Conservation (phyloP, 2,888 invertebrate species). For the Andricus quercusramuli region DNA sequence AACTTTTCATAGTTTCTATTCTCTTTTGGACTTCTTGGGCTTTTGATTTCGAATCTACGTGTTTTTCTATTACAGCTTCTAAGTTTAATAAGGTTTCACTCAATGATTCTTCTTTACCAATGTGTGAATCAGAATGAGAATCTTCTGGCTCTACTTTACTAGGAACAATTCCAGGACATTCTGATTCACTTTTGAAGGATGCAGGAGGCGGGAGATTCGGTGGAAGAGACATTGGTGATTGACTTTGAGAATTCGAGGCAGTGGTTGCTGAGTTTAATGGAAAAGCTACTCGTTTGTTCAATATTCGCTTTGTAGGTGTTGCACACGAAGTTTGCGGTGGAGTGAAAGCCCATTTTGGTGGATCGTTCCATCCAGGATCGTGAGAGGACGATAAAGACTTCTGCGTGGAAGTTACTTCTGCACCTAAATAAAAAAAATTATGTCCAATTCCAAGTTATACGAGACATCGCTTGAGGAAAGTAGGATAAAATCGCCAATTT, state of each 20-base stretch:
- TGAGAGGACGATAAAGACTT: constrained; percentile 67
- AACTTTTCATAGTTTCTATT: constrained; percentile 80
- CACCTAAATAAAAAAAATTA: background rate
- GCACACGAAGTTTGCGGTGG: constrained; percentile 48
- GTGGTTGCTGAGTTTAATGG: constrained; percentile 65
- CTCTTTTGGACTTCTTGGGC: constrained; percentile 80
- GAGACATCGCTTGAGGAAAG: no score
- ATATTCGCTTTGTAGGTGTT: constrained; percentile 68
- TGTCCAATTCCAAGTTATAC: no score
- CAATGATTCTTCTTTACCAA: constrained; percentile 64
- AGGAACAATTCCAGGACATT: constrained; percentile 47
- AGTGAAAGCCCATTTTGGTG: constrained; percentile 71
- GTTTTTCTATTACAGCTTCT: constrained; percentile 58
- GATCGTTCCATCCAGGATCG: constrained; percentile 76
- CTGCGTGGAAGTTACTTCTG: constrained; percentile 64
- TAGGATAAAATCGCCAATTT: no score
- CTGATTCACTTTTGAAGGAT: background rate
- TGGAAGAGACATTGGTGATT: constrained; percentile 57
- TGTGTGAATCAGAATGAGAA: constrained; percentile 23
- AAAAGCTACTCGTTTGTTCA: constrained; percentile 75
- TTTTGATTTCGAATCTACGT: constrained; percentile 57
- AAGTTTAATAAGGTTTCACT: constrained; percentile 63
- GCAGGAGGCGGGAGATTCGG: constrained; percentile 53
- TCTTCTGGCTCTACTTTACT: constrained; percentile 45
- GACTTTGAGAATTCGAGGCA: constrained; percentile 37